Evolutionary conservation across 2,888 invertebrate genomes (phyloP).

Genomic region (Rhopalosiphum nymphaeae): DNA sequence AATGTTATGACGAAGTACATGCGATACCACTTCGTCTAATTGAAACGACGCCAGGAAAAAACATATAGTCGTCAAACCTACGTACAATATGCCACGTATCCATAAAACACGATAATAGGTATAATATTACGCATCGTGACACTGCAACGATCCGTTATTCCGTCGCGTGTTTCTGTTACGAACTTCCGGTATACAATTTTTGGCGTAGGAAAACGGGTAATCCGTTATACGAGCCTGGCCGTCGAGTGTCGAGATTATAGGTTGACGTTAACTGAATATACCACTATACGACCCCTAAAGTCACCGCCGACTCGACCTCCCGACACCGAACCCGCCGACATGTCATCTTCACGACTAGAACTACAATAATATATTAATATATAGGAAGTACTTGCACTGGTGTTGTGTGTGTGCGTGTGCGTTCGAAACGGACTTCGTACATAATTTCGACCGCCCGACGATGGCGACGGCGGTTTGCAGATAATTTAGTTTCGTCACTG

Average conservation of each 20-base stretch:
- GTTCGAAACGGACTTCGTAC: neutral
- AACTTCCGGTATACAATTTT: neutral
- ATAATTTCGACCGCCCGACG: neutral
- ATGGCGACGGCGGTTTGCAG: neutral
- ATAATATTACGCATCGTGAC: neutral
- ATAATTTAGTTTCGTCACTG: neutral
- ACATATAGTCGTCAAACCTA: neutral
- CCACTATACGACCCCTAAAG: neutral
- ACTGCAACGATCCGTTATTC: neutral
- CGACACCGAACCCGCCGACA: neutral
- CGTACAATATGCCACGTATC: neutral
- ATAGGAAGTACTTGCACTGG: neutral
- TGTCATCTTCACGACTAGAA: conserved; percentile 2
- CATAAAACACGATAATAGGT: neutral
- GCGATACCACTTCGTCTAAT: neutral
- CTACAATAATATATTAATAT: neutral
- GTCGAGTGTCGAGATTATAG: neutral
- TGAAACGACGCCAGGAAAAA: neutral
- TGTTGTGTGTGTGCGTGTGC: neutral
- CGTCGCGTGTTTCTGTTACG: neutral
- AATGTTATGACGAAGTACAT: neutral
- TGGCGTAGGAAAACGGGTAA: neutral
- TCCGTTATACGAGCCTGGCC: neutral
- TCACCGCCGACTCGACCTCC: neutral
- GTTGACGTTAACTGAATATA: neutral